These are phyloP conservation scores for Saccopteryx bilineata DNA, from an alignment of 2,113 vertebrate species.

Conservation along the genomic window DNA sequence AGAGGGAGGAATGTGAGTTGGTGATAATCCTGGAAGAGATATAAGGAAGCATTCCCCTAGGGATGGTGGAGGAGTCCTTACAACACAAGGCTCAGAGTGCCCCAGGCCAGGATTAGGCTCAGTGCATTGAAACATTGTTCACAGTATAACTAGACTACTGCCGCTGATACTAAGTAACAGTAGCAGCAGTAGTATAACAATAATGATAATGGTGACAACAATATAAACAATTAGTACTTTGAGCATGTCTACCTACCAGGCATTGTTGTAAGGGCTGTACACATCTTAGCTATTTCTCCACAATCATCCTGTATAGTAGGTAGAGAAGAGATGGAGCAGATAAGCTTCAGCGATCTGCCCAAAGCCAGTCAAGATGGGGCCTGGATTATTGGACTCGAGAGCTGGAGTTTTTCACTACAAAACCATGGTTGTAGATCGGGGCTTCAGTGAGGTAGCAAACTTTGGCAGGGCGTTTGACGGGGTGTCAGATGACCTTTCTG, in stretches of 20 bases:
- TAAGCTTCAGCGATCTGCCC: neutral
- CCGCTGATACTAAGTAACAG: neutral
- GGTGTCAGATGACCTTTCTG: neutral
- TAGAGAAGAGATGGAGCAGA: too few species aligned
- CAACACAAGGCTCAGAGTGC: neutral
- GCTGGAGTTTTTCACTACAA: neutral
- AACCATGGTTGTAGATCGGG: neutral
- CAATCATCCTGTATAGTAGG: fast-evolving
- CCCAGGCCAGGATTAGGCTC: fast-evolving
- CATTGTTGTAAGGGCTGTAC: neutral
- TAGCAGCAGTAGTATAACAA: neutral
- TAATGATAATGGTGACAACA: fast-evolving
- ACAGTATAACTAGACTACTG: neutral
- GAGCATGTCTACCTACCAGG: neutral
- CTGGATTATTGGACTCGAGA: neutral
- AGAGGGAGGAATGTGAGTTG: neutral
- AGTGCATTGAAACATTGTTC: neutral
- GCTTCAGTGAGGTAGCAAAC: neutral
- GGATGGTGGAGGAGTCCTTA: too few species aligned
- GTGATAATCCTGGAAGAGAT: neutral
- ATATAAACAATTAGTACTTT: too few species aligned
- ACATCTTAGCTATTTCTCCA: neutral
- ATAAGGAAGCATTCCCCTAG: neutral
- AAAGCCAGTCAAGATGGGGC: neutral
- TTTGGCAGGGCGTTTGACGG: neutral